Evolutionary conservation across 1,140 invertebrate genomes (phyloP).

Genomic region (Nasonia vitripennis): DNA sequence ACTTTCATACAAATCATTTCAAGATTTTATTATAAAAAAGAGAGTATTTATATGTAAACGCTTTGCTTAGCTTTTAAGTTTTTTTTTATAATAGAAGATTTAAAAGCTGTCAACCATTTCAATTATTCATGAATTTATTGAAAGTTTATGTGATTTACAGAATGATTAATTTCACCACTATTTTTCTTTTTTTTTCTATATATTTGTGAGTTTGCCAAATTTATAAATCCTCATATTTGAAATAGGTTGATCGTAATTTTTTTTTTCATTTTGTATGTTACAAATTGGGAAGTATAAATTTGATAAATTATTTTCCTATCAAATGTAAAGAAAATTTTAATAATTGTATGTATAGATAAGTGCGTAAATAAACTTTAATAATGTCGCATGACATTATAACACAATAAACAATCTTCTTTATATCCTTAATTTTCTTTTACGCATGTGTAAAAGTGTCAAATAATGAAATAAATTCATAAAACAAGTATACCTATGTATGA

Average conservation of each 20-base stretch:
- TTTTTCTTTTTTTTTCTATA: not conserved
- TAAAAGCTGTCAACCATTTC: not conserved
- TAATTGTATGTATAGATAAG: slow-evolving; percentile 23
- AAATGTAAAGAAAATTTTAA: slow-evolving; percentile 39
- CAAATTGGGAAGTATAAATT: not conserved
- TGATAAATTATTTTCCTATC: slow-evolving; percentile 13
- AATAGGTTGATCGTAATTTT: not conserved
- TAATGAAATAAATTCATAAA: too few species aligned
- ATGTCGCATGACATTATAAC: slow-evolving; percentile 9
- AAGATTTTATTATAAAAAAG: not conserved
- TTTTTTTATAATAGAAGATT: not conserved
- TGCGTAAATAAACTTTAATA: slow-evolving; percentile 36
- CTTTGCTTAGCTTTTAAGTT: slow-evolving; percentile 7
- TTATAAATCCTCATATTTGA: not conserved
- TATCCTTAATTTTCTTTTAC: slow-evolving; percentile 5
- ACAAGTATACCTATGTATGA: too few species aligned
- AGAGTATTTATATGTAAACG: not conserved
- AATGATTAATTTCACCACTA: not conserved
- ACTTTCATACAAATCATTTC: not conserved
- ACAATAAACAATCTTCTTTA: not conserved
- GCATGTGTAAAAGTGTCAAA: too few species aligned
- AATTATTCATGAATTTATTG: not conserved
- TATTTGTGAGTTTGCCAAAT: not conserved
- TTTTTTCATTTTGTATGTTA: slow-evolving; percentile 2
- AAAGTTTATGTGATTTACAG: not conserved